Evolutionary conservation across 2,888 invertebrate genomes (phyloP).

Genomic region (Cheilosia grossa): DNA sequence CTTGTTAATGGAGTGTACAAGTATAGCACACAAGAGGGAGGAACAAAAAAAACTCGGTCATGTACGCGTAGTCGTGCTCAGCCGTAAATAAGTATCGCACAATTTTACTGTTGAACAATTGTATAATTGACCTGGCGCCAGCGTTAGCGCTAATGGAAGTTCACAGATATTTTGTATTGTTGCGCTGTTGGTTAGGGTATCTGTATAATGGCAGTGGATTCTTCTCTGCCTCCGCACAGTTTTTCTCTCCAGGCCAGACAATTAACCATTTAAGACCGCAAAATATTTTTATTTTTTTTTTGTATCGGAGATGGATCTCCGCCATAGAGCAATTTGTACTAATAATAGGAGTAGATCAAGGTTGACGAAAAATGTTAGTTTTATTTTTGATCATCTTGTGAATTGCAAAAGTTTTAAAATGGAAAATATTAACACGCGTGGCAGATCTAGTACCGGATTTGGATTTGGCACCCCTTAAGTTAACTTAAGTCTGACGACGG

Average conservation of each 20-base stretch:
- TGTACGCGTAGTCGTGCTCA: slow-evolving; percentile 32
- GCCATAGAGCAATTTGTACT: background rate
- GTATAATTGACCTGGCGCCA: slow-evolving; percentile 77
- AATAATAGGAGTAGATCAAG: background rate
- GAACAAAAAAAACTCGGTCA: slow-evolving; percentile 55
- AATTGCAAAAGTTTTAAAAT: background rate
- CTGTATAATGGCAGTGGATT: background rate
- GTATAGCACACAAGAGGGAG: slow-evolving; percentile 4
- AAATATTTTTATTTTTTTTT: slow-evolving; percentile 10
- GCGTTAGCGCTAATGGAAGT: slow-evolving; percentile 61
- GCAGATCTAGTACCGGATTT: background rate
- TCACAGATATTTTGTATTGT: slow-evolving; percentile 35
- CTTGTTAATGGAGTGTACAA: slow-evolving; percentile 13
- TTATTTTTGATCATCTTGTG: background rate
- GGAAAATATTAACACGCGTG: background rate
- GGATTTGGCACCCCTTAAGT: background rate
- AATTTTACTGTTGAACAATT: slow-evolving; percentile 68
- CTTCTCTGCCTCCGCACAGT: slow-evolving; percentile 9
- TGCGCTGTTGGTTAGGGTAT: background rate
- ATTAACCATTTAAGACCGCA: slow-evolving; percentile 36
- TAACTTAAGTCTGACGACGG: slow-evolving; percentile 9
- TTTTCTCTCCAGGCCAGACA: slow-evolving; percentile 9
- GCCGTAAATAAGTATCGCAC: slow-evolving; percentile 51
- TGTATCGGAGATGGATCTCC: background rate
- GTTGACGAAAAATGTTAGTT: background rate